Evolutionary conservation across 2,113 vertebrate genomes (phyloP).

Genomic region (Catharus bicknelli): DNA sequence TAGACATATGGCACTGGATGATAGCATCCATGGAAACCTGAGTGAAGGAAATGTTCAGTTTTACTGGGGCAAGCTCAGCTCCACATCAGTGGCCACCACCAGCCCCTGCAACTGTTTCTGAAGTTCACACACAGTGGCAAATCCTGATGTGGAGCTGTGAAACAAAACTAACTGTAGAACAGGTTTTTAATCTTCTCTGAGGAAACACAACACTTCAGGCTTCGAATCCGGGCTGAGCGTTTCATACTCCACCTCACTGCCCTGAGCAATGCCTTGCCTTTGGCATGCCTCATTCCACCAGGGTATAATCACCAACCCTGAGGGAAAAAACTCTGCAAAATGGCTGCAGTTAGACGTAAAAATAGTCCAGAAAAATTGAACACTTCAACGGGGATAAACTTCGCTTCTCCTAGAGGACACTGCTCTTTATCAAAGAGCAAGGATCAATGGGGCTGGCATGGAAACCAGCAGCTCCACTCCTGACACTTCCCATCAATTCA

Average conservation of each 20-base stretch:
- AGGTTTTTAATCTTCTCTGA: not conserved
- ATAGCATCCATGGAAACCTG: not conserved
- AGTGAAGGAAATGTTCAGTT: not conserved
- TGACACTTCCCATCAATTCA: not conserved
- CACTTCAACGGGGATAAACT: not conserved
- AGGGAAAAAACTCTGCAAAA: not conserved
- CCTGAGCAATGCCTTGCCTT: not conserved
- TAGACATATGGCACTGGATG: not conserved
- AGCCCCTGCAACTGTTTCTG: not conserved
- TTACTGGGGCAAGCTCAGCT: not conserved
- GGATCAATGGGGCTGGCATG: not conserved
- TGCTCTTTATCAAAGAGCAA: not conserved
- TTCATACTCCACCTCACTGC: not conserved
- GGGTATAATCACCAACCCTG: not conserved
- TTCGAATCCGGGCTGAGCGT: not conserved
- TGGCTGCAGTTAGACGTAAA: not conserved
- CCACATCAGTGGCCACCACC: not conserved
- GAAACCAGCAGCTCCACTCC: not conserved
- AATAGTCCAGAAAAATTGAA: not conserved
- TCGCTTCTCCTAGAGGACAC: not conserved
- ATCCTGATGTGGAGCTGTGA: not conserved
- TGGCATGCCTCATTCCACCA: not conserved
- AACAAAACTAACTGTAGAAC: not conserved
- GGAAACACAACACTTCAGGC: not conserved
- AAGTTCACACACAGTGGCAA: not conserved